A percentile compares a stretch with the other conserved stretches of the same genome.
phyloP scores from a whole-genome alignment of 2,113 vertebrate genomes.

The Bos taurus region ARS-UCD2.0 NC_037331.1:73980501-73981000 shows the following conservation, averaged over 20 bases:
- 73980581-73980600: neutral
- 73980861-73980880: neutral
- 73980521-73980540: neutral
- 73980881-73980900: neutral
- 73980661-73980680: neutral
- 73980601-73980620: neutral
- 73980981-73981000: neutral
- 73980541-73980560: neutral
- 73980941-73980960: neutral
- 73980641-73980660: neutral
- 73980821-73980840: neutral
- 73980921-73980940: neutral
- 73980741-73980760: neutral
- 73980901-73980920: neutral
- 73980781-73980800: neutral
- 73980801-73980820: neutral
- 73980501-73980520: neutral
- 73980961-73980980: neutral
- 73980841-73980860: neutral
- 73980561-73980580: neutral
- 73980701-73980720: neutral
- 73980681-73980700: neutral
- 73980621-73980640: neutral
- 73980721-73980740: neutral
- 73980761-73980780: neutral